Evolutionary conservation across 2,113 vertebrate species (phyloP).

Genomic region (Clarias batrachus): DNA sequence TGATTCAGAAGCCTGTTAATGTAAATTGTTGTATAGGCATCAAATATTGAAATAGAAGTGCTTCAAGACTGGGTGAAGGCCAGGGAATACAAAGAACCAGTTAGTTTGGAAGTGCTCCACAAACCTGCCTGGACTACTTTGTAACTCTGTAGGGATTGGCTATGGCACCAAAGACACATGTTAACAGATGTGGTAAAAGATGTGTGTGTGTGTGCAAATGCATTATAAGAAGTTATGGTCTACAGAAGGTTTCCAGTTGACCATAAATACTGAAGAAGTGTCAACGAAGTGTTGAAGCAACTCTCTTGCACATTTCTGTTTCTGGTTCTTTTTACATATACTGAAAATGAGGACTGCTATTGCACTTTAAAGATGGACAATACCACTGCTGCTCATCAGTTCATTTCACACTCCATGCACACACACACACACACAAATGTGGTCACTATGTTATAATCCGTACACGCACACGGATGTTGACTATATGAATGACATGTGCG

Average conservation of each 20-base stretch:
- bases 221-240: neutral
- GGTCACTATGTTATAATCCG: too few relatives aligned
- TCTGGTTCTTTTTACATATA: too few relatives aligned
- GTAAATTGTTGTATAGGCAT: neutral
- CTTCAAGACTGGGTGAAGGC: neutral
- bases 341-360: too few relatives aligned
- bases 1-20: neutral
- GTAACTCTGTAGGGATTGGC: neutral
- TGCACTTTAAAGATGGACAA: too few relatives aligned
- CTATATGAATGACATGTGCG: too few relatives aligned
- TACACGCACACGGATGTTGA: too few relatives aligned
- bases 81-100: neutral
- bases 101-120: neutral
- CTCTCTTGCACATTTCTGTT: too few relatives aligned
- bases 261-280: too few relatives aligned
- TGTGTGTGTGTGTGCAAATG: neutral
- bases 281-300: too few relatives aligned
- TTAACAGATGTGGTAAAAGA: neutral
- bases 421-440: too few relatives aligned
- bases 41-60: neutral
- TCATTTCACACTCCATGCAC: too few relatives aligned
- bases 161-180: neutral
- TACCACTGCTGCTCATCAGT: too few relatives aligned
- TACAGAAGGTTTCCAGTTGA: neutral
- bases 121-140: neutral